These are phyloP conservation scores for Narcine bancroftii DNA, from an alignment of 2,113 vertebrate species.

Conservation along the genomic window DNA sequence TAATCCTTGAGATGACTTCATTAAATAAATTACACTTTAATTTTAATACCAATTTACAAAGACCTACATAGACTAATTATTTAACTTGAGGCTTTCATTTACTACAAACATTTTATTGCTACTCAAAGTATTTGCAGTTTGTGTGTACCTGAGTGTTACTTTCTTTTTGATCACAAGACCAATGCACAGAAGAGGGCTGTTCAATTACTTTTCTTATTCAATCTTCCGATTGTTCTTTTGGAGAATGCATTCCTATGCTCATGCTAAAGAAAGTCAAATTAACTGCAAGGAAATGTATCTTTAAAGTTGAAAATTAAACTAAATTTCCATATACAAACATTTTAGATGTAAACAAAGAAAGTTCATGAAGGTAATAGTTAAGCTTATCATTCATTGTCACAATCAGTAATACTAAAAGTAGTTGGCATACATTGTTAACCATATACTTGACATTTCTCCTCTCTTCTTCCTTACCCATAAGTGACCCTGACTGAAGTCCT, in stretches of 20 bases:
- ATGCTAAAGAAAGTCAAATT: background rate
- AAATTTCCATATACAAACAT: background rate
- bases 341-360: background rate
- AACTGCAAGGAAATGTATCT: background rate
- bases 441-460: background rate
- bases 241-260: background rate
- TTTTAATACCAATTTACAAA: conserved; percentile 19
- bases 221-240: background rate
- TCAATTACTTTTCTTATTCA: background rate
- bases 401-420: background rate
- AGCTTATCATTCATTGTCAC: background rate
- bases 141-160: conserved; percentile 27
- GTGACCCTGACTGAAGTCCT: background rate
- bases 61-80: background rate
- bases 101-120: conserved; percentile 2
- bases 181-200: background rate
- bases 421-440: background rate
- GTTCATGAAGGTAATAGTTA: background rate
- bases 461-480: background rate
- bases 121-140: background rate
- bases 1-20: background rate
- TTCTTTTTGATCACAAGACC: background rate
- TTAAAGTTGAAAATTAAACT: background rate
- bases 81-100: conserved; percentile 6
- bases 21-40: conserved; percentile 11